These are phyloP conservation scores for Arizona elegans DNA, from an alignment of 2,113 vertebrate genomes.

Conservation along the genomic window DNA sequence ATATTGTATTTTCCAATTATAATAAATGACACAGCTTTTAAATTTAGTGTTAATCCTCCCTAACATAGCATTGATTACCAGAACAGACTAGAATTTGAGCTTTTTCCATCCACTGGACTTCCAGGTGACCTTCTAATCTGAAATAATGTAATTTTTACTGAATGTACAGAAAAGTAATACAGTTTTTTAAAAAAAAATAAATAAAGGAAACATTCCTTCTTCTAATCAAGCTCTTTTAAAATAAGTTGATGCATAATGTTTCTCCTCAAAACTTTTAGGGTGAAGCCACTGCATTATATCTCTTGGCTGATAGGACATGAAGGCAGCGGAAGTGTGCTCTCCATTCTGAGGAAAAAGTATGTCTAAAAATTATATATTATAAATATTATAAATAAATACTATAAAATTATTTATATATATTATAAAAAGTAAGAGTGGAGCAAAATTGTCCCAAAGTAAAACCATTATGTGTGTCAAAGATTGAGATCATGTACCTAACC, in stretches of 20 bases:
- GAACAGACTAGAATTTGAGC: not conserved
- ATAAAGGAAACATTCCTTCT: not conserved
- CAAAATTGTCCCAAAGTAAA: not conserved
- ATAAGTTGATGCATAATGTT: not conserved
- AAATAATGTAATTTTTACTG: not conserved
- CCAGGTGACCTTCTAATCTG: not conserved
- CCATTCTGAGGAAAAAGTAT: constrained; percentile 83
- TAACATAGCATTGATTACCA: not conserved
- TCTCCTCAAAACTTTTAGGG: constrained; percentile 64
- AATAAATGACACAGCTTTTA: not conserved
- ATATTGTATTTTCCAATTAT: not conserved
- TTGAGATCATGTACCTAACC: not conserved
- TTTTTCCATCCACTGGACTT: not conserved
- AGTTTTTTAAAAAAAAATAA: not conserved
- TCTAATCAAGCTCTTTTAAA: not conserved
- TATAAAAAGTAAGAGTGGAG: not conserved
- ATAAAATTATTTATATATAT: too few relatives aligned
- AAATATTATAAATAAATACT: too few relatives aligned
- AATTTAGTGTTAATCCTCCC: not conserved
- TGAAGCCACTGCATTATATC: constrained; percentile 88
- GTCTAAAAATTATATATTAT: constrained; percentile 41
- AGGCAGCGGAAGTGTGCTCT: constrained; percentile 85
- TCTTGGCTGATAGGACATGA: constrained; percentile 91
- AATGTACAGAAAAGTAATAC: not conserved
- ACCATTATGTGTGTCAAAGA: not conserved